Evolutionary conservation across 2,888 invertebrate genomes (phyloP).

Genomic region (Caenorhabditis angaria): DNA sequence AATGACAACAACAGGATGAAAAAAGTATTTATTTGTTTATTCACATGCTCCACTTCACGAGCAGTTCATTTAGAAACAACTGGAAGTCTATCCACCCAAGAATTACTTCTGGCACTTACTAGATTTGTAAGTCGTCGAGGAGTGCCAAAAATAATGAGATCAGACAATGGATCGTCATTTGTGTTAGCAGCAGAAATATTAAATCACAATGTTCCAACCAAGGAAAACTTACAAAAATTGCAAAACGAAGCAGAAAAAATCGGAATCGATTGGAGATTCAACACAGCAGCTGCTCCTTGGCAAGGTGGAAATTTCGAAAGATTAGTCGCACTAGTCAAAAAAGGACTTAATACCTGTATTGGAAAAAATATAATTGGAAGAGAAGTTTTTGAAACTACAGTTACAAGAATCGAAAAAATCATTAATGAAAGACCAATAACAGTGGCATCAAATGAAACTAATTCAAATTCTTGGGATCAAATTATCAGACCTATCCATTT

Average conservation of each 20-base stretch:
- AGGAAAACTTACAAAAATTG: neutral
- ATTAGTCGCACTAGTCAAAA: slow-evolving; percentile 13
- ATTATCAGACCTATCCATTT: slow-evolving; percentile 11
- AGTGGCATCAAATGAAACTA: slow-evolving; percentile 3
- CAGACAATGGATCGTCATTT: slow-evolving; percentile 14
- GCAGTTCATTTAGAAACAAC: slow-evolving; percentile 11
- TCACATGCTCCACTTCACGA: slow-evolving; percentile 11
- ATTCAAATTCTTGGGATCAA: neutral
- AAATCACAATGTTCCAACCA: too few relatives aligned
- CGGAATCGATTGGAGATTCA: slow-evolving; percentile 12
- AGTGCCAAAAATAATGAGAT: slow-evolving; percentile 4
- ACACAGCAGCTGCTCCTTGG: slow-evolving; percentile 13
- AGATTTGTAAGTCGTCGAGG: slow-evolving; percentile 18
- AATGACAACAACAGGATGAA: neutral
- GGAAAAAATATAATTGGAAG: neutral
- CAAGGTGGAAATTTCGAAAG: slow-evolving; percentile 18
- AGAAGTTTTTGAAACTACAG: slow-evolving; percentile 12
- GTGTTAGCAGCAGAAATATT: slow-evolving; percentile 9
- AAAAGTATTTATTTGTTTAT: neutral
- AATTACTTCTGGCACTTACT: slow-evolving; percentile 11
- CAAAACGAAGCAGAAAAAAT: neutral
- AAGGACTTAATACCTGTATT: slow-evolving; percentile 10
- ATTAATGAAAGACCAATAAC: slow-evolving; percentile 13
- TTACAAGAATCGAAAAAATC: slow-evolving; percentile 8
- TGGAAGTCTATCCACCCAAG: slow-evolving; percentile 7